Evolutionary conservation across 2,797 vertebrate species (phyloP).

Genomic region (Onychomys arenicola): DNA sequence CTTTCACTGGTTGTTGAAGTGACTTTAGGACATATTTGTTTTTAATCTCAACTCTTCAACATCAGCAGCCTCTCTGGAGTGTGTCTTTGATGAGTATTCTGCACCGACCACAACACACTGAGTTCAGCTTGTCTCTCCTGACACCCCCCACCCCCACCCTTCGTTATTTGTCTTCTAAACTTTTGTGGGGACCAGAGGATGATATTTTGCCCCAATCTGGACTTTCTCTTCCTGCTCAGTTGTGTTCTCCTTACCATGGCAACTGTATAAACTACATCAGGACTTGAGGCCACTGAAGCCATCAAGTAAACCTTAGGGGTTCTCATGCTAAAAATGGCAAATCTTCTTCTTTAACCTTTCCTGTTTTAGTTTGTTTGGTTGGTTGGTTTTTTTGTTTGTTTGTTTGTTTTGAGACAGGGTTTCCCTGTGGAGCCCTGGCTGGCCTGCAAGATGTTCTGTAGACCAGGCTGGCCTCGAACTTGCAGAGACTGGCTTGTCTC

Average conservation of each 20-base stretch:
- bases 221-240: neutral
- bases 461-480: neutral
- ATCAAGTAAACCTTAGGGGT: neutral
- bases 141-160: too few species aligned
- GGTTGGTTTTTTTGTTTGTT: neutral
- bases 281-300: constrained; percentile 41
- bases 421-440: neutral
- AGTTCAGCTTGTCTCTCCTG: neutral
- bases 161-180: neutral
- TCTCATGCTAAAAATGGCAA: neutral
- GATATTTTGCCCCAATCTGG: constrained; percentile 6
- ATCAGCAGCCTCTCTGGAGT: neutral
- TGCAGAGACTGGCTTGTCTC: neutral
- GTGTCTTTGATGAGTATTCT: neutral
- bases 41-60: neutral
- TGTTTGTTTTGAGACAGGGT: neutral
- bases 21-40: neutral
- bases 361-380: neutral
- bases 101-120: neutral
- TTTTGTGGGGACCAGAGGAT: neutral
- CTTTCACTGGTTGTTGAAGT: neutral
- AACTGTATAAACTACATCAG: neutral
- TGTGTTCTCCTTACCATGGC: neutral
- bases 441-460: neutral
- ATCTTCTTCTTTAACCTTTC: neutral